Conservation (phyloP, 2,113 vertebrate species). For the Excalfactoria chinensis region DNA sequence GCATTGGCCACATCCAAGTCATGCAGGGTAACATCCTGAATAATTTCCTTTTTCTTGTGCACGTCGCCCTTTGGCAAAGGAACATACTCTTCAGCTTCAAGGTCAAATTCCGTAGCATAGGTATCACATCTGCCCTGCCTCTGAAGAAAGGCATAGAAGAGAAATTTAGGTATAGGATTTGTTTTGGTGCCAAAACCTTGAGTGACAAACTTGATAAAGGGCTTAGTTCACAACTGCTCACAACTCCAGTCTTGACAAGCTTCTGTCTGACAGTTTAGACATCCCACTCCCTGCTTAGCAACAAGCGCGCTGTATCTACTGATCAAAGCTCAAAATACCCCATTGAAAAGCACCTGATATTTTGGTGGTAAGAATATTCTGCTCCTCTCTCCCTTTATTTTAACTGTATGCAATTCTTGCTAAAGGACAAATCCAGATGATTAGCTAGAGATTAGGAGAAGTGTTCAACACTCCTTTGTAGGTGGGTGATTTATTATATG, state of each 20-base stretch:
- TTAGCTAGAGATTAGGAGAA: constrained; percentile 74
- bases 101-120: constrained; percentile 98
- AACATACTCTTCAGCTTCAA: constrained; percentile 98
- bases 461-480: constrained; percentile 70
- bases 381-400: constrained; percentile 19
- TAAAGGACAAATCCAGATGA: constrained; percentile 80
- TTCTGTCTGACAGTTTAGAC: constrained; percentile 79
- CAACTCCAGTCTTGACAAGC: constrained; percentile 68
- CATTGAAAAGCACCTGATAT: constrained; percentile 61
- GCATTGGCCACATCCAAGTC: constrained; percentile 97
- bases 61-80: constrained; percentile 97
- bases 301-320: constrained; percentile 76
- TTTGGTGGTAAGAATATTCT: constrained; percentile 45
- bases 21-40: constrained; percentile 97
- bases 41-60: constrained; percentile 99
- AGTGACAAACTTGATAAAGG: constrained; percentile 52
- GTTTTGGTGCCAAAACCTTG: constrained; percentile 68
- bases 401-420: constrained; percentile 61
- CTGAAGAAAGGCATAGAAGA: constrained; percentile 75
- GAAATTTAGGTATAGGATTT: constrained; percentile 68
- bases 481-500: constrained; percentile 78
- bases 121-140: constrained; percentile 98
- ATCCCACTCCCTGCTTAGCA: constrained; percentile 58
- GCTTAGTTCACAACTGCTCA: constrained; percentile 69
- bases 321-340: constrained; percentile 63